Base-by-base conservation (phyloP, 2,797 vertebrate genomes). In the Chromobotia macracanthus region DNA sequence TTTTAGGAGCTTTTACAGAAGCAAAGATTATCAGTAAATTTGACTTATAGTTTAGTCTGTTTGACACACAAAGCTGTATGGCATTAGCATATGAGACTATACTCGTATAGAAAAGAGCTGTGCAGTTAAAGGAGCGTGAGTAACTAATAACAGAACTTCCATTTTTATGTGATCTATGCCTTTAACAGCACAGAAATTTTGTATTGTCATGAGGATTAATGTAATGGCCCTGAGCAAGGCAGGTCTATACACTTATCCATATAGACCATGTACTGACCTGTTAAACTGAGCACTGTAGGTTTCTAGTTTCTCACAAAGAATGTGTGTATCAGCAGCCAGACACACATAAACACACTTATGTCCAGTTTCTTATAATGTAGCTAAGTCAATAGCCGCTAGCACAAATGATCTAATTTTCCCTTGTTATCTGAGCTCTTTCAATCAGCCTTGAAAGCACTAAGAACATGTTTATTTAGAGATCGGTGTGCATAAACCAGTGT, bases 191-290 rank as follows among this genome's bases (percentile, higher is more conserved):
- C 19, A 55, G 50, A 58, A 0, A 6, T 31, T 44, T 76, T 13
- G 10, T 72, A 28, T 46, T 67, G 50, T 67, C 51, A n/a, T 15
- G 44, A 44, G 44, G 11, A 67, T 66, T 76, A 28, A 41, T 50
- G 28, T 23, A 44, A 55, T 84, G 64, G 80, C 73, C n/a, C 15
- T 48, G 76, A 84, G 28, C 0, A 51, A 60, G 72, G 23, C 63
- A 41, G 72, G 80, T 53, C 71, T 61, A 53, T 70, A 41, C 82
- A 83, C 58, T 80, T 69, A 63, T 70, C 60, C 48, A 58, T 77
- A 70, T 67, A 82, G 72, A 16, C 55, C 70, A 88, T 87, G 19
- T 77, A 8, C 80, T 83, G 63, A 60, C 86, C 83, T 66, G 84
- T 78, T 9, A 48, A 44, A 46, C 80, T 82, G 85, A 76, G 77